Evolutionary conservation across 2,888 invertebrate genomes (phyloP), one percentile per base, ranked within the genome.

Genomic region (Amphipoea oculea): DNA sequence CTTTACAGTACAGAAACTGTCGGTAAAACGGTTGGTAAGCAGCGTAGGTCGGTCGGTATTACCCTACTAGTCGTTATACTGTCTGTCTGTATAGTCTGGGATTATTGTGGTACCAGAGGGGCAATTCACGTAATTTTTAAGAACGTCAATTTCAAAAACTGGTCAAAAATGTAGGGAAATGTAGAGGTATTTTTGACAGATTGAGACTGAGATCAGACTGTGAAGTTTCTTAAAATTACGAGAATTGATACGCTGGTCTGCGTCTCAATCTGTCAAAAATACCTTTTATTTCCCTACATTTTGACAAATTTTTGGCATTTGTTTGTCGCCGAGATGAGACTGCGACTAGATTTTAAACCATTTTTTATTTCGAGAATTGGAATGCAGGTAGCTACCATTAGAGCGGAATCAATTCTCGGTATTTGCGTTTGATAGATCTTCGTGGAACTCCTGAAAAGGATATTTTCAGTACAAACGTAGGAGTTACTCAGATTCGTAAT

Each of bases 1-100:
- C 85, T 89, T 90, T 84, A 69, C 82, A 79, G 70, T 73, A 65
- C 66, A 65, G 76, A 82, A 85, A 87, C 82, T 83, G 86, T 76
- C 67, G 65, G 65, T 23, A 36, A 29, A 79, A 51, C n/a, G 84
- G 62, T 84, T 40, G 57, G 84, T 76, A 76, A 71, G 70, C 67
- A 78, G 68, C 76, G 72, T 65, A 57, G 67, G 78, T 45, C 20
- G 70, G 73, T 45, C 11, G 81, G 70, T 69, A 77, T 72, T 78
- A 79, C 51, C 40, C 51, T 54, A 51, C 48, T 71, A 73, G 63
- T 84, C 69, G 72, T 84, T 83, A 81, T 69, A 75, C 68, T 45
- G 67, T n/a, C n/a, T n/a, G n/a, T n/a, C n/a, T n/a, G 40, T 70
- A 11, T 36, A 66, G 9, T 36, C 23, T 4, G 42, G 2, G 29